Base-by-base conservation (phyloP, 2,113 vertebrate species). In the Tychaedon coryphoeus region DNA sequence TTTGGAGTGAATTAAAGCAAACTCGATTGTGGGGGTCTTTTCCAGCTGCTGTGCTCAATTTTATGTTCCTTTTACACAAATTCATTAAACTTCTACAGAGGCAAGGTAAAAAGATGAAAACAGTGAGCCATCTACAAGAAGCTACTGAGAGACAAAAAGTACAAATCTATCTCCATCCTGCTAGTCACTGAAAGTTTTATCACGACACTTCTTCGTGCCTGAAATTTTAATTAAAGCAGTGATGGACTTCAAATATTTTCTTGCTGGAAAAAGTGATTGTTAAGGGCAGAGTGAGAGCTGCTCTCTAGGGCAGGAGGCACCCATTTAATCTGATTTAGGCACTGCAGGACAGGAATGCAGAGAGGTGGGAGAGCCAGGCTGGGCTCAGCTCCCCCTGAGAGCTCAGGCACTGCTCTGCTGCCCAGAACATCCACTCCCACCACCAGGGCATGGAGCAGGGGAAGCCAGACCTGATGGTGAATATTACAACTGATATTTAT, bases 371-470 rank as follows among this genome's bases (percentile, higher is more conserved):
- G 24, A 90, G 19, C 5, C 26, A 14, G 19, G 25, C 19, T 19
- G 5, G 8, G 54, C 40, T 42, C 54, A 74, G 64, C 25, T 19
- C 50, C 54, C 33, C 18, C 50, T 51, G 67, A 14, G n/a, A 34
- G 8, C 10, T 9, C 42, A 56, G 54, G n/a, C 74, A 31, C 48
- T 50, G 48, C 15, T 64, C 20, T 64, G n/a, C 20, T 47, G 4
- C 15, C 28, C 25, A 6, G 23, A 71, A 7, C 23, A 4, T 0
- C 4, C 8, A 8, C 13, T 42, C 23, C 14, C 5, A 4, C 5
- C 23, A 9, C 31, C 34, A n/a, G 34, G 2, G 24, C 17, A 19
- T 2, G 28, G 16, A 33, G 4, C 34, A 4, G 10, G 26, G 6
- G 31, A 64, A 67, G 20, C 19, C 67, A 74, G 12, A 5, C 2